A percentile compares a stretch with the other conserved stretches of the same genome.
phyloP scores from a whole-genome alignment of 2,113 vertebrate species.

The Nerophis lumbriciformis region DNA sequence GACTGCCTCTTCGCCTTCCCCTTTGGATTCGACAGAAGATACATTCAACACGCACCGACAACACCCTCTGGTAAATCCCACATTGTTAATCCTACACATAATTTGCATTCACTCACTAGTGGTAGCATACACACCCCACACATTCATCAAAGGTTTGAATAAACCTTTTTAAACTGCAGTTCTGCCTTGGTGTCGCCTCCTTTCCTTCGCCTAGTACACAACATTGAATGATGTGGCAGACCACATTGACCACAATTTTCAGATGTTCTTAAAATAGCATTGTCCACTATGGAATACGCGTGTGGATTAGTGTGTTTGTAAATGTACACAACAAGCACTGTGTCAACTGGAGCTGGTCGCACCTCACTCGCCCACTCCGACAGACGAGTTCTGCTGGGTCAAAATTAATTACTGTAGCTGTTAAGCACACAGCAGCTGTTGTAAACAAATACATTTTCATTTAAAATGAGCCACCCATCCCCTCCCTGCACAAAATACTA shows the following conservation, averaged over 20 bases:
- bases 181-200: too few species aligned
- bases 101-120: too few species aligned
- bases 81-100: too few species aligned
- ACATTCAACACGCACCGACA: too few species aligned
- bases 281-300: slow-evolving; percentile 28
- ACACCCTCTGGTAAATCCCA: too few species aligned
- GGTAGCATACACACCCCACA: too few species aligned
- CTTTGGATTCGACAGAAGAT: too few species aligned
- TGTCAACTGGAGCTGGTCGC: slow-evolving; percentile 38
- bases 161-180: too few species aligned
- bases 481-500: slow-evolving; percentile 32
- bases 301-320: slow-evolving; percentile 15
- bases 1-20: too few species aligned
- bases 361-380: slow-evolving; percentile 33
- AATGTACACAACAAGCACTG: slow-evolving; percentile 21
- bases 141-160: too few species aligned
- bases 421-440: slow-evolving; percentile 69
- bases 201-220: too few species aligned
- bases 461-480: slow-evolving; percentile 55
- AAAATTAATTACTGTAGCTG: slow-evolving; percentile 71
- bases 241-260: slow-evolving; percentile 24
- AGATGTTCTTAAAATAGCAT: slow-evolving; percentile 39
- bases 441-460: slow-evolving; percentile 72
- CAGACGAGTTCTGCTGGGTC: slow-evolving; percentile 60
- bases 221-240: too few species aligned